Evolutionary conservation across 2,888 invertebrate genomes (phyloP).

Genomic region (Girardia tigrina): DNA sequence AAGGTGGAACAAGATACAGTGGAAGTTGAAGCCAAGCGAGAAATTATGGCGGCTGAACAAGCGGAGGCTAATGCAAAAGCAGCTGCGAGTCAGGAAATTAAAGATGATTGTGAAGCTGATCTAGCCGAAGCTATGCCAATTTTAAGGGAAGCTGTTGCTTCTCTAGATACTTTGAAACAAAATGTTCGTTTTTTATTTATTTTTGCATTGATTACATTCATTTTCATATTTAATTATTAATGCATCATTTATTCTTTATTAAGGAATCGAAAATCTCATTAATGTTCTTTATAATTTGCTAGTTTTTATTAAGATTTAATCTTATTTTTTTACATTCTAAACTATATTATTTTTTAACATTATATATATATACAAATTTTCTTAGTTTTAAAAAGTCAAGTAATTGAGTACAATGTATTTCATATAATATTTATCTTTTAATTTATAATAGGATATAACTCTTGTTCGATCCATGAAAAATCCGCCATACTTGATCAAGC

Average conservation of each 20-base stretch:
- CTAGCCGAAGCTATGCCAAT: conserved; percentile 87
- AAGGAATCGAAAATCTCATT: no score
- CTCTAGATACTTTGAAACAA: conserved; percentile 82
- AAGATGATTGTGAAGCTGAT: conserved; percentile 91
- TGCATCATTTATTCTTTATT: no score
- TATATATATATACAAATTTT: no score
- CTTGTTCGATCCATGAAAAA: conserved; percentile 96
- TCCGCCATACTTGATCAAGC: conserved; percentile 76
- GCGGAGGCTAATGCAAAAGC: conserved; percentile 61
- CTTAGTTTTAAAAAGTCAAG: neutral
- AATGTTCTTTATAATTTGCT: no score
- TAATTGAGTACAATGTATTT: neutral
- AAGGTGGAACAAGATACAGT: conserved; percentile 55
- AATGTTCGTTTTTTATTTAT: conserved; percentile 46
- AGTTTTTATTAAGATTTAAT: no score
- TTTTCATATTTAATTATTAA: no score
- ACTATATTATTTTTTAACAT: no score
- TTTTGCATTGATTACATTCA: no score
- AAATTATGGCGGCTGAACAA: conserved; percentile 50
- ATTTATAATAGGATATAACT: conserved; percentile 61
- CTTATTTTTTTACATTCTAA: no score
- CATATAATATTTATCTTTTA: neutral
- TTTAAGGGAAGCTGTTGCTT: conserved; percentile 71
- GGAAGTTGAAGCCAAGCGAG: conserved; percentile 73
- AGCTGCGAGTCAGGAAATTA: conserved; percentile 83